Evolutionary conservation across 2,888 invertebrate species (phyloP).

Genomic region (Drosophila cognata): DNA sequence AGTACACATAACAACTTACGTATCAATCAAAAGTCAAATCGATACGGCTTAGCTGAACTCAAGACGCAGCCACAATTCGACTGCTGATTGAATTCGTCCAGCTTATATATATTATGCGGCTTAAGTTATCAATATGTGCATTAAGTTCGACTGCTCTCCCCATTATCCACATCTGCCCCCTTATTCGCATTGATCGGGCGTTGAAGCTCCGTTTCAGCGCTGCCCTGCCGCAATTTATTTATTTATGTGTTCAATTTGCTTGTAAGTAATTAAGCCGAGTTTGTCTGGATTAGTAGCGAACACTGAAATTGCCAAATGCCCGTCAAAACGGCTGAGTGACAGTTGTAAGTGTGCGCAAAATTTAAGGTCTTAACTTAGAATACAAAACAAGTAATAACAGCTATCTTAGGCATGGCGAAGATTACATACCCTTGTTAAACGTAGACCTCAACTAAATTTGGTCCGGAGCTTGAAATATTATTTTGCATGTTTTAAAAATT

Average conservation of each 20-base stretch:
- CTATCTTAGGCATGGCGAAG: not conserved
- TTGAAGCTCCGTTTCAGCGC: conserved; percentile 61
- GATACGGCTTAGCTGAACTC: conserved; percentile 64
- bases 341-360: conserved; percentile 14
- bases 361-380: not conserved
- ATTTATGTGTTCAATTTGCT: conserved; percentile 77
- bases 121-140: conserved; percentile 77
- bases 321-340: conserved; percentile 47
- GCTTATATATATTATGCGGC: conserved; percentile 68
- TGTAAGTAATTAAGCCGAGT: conserved; percentile 75
- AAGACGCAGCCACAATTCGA: conserved; percentile 30
- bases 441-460: not conserved
- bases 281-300: conserved; percentile 70
- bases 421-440: not conserved
- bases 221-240: conserved; percentile 60
- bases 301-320: conserved; percentile 56
- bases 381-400: not conserved
- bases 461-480: not conserved
- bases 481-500: not conserved
- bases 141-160: conserved; percentile 40
- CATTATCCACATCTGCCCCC: conserved; percentile 5
- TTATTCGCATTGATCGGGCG: conserved; percentile 40
- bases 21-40: conserved; percentile 80
- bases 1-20: conserved; percentile 38
- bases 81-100: conserved; percentile 52